Evolutionary conservation across 2,888 invertebrate species (phyloP), one percentile per base, ranked within the genome.

Genomic region (Eucera pruinosa): DNA sequence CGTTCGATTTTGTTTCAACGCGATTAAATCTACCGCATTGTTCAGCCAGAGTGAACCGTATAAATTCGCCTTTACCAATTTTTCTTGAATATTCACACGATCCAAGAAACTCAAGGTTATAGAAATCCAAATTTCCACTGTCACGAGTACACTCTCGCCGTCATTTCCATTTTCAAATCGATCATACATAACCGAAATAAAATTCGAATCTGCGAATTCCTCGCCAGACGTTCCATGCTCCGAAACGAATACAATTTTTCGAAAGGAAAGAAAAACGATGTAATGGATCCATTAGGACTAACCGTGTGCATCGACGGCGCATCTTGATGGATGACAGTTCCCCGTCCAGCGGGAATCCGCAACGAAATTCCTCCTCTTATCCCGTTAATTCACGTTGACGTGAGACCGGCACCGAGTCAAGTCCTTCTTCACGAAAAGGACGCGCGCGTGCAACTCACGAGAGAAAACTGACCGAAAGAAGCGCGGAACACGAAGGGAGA

Each of bases 401-500:
- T 68, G 47, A 61, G 69, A 50, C 60, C 60, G 67, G 45, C 72
- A 68, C 77, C 57, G 54, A 65, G 48, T 67, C 65, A 27, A 50
- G 61, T 66, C n/a, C n/a, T n/a, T n/a, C 76, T 74, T 84, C 64
- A 68, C 76, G 81, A 82, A 83, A n/a, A 78, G 78, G 66, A 86
- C 81, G 83, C 87, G 84, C 86, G 85, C 87, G 86, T 85, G 84
- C 85, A 87, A 87, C 82, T 85, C 89, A 82, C 88, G 86, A 80
- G 87, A 87, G 85, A 73, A 84, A 88, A 89, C 89, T 89, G 87
- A 88, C 81, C 88, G 86, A 89, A 89, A 89, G 89, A 87, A 85
- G 83, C 85, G 83, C 78, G 81, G 82, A 77, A 82, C 87, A 48
- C 68, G 69, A 36, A 86, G 86, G 85, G 86, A 85, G 87, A 89